Evolutionary conservation across 2,797 vertebrate species (phyloP), one percentile per base, ranked within the genome.

Genomic region (Fratercula arctica): DNA sequence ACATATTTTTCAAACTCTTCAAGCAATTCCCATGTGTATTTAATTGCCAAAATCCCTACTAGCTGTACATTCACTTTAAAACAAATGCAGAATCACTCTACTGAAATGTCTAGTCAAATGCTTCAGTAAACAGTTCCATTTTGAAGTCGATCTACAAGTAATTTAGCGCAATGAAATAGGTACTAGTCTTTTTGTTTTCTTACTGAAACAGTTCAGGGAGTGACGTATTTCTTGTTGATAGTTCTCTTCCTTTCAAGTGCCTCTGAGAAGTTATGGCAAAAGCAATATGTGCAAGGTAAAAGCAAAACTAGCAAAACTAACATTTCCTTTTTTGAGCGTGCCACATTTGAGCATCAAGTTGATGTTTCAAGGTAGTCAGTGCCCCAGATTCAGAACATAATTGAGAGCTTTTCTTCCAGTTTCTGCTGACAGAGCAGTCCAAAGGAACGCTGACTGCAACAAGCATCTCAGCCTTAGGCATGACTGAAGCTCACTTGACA

Each of bases 351-450:
- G 61, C 69, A 67, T 86, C 39, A 33, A 9, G 19, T 41, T 46
- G 43, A 12, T 60, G 20, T 77, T 93, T 94, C 5, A 7, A 74
- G 29, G 81, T 59, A 96, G 43, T 60, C 6, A 6, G 61, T 59
- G 78, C 74, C 56, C 46, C 46, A 92, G 77, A 92, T 88, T 92
- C 53, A 76, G 85, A 89, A 75, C 28, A 39, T 56, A 91, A 95
- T 8, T 59, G 85, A 94, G 68, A 87, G 54, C 13, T 89, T 88
- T 87, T 80, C 14, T 95, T 45, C 5, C 19, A 41, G 45, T 70
- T 85, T 85, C 39, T 93, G 97, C 96, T 98, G 97, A 97, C 85
- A 89, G 63, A 85, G 90, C 93, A 95, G 33, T 60, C 51, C 11
- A 41, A 61, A 74, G 90, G 78, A 93, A 48, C 29, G 73, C 96